Conservation (phyloP, 2,113 vertebrate species). For the Catharus bicknelli region DNA sequence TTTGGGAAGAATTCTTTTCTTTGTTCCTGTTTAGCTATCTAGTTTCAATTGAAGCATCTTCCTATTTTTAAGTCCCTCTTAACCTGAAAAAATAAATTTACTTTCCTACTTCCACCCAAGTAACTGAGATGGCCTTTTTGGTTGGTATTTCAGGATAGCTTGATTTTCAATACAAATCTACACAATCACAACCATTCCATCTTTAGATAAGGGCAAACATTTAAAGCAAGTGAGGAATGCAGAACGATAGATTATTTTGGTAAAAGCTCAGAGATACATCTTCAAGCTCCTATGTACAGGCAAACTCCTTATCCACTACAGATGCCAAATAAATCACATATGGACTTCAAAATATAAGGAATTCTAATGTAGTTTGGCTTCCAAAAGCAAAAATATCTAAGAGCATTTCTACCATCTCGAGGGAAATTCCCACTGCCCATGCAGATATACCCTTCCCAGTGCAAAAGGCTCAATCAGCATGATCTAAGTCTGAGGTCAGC, state of each 20-base stretch:
- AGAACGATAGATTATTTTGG: not conserved
- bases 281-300: not conserved
- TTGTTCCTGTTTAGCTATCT: not conserved
- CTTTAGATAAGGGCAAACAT: not conserved
- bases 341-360: not conserved
- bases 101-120: not conserved
- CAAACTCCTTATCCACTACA: not conserved
- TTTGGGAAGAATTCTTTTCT: not conserved
- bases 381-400: not conserved
- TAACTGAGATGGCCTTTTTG: not conserved
- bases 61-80: not conserved
- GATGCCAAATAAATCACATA: not conserved
- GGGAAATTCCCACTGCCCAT: not conserved
- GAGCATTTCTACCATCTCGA: not conserved
- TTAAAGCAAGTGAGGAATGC: not conserved
- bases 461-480: not conserved
- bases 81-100: not conserved
- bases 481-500: not conserved
- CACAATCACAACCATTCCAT: not conserved
- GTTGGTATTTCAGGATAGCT: not conserved
- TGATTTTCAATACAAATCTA: not conserved
- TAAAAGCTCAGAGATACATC: not conserved
- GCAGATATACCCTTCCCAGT: not conserved
- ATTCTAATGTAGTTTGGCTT: not conserved
- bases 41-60: not conserved